Base-by-base conservation (phyloP, 2,888 invertebrate species). In the Cataglyphis altisquamis region DNA sequence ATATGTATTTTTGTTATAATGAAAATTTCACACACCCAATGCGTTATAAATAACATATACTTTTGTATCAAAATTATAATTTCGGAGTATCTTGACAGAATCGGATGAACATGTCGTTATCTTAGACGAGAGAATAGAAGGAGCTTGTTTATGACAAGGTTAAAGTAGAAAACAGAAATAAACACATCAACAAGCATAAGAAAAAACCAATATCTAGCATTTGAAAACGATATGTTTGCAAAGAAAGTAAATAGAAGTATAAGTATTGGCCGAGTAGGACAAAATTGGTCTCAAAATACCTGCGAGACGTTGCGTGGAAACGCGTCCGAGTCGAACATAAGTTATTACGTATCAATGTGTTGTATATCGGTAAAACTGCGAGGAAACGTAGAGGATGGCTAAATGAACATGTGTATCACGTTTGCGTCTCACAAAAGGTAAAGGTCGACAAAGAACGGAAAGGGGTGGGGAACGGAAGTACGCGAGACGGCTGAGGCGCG, bases 171-270 rank as follows among this genome's bases (percentile, higher is more conserved):
- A 1, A 18, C 9, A n/a, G n/a, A n/a, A 52, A 32, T 63, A 74
- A 74, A 52, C n/a, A 6, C 18, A n/a, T 52, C 52, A n/a, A 52
- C 8, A 6, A 52, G 52, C 10, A n/a, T 10, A 21, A n/a, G 18
- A n/a, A 41, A 64, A 41, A 41, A 12, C 36, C 5, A 0, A 1
- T 80, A 1, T 80, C 21, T 25, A 18, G 1, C 48, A 41, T 72
- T 87, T 90, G 82, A 70, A 91, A 91, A 90, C 81, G 70, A 86
- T 91, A 87, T 87, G 83, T 87, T 86, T 77, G 62, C 67, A 74
- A 39, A 77, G 62, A 36, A 68, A 81, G 12, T 32, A 52, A n/a
- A n/a, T 8, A 52, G 8, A 52, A 15, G 45, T 45, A 45, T 70
- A 63, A 60, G 81, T 75, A 68, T 60, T 82, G 36, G 77, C 52